These are phyloP conservation scores for Timandra comae DNA, from an alignment of 2,888 invertebrate genomes.

Conservation along the genomic window DNA sequence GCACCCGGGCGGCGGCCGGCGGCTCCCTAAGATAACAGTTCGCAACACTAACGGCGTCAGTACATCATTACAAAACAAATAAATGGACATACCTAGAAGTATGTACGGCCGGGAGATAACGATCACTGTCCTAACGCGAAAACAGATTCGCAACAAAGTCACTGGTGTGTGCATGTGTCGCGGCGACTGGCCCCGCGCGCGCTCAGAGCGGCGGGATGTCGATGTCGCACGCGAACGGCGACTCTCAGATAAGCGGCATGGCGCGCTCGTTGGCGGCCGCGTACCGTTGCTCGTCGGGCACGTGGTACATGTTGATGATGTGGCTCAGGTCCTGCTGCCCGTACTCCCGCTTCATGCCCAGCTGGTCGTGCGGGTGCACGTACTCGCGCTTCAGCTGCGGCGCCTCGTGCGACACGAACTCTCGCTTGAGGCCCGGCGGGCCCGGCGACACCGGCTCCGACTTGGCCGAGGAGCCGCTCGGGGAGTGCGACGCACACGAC, in stretches of 20 bases:
- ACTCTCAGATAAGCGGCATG: slow-evolving; percentile 80
- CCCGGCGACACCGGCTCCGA: slow-evolving; percentile 91
- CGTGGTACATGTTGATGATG: slow-evolving; percentile 82
- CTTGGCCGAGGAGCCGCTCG: slow-evolving; percentile 91
- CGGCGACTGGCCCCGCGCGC: slow-evolving; percentile 62
- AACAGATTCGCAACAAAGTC: slow-evolving; percentile 53
- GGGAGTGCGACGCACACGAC: slow-evolving; percentile 86
- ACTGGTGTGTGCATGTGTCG: slow-evolving; percentile 55
- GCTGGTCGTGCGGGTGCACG: slow-evolving; percentile 62
- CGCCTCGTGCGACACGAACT: slow-evolving; percentile 71
- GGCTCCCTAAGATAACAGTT: slow-evolving; percentile 53
- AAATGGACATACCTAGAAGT: slow-evolving; percentile 70
- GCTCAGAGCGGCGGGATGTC: slow-evolving; percentile 80
- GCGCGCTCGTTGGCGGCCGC: slow-evolving; percentile 78
- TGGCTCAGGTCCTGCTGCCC: slow-evolving; percentile 79
- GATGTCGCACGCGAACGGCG: slow-evolving; percentile 80
- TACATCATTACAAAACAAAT: slow-evolving; percentile 62
- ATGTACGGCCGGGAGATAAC: slow-evolving; percentile 62
- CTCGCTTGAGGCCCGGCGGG: slow-evolving; percentile 77
- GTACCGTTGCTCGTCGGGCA: slow-evolving; percentile 80
- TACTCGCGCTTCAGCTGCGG: slow-evolving; percentile 74
- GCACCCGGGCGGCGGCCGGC: slow-evolving; percentile 39
- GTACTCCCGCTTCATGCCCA: slow-evolving; percentile 84
- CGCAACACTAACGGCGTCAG: slow-evolving; percentile 61
- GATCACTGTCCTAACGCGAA: slow-evolving; percentile 63